Evolutionary conservation across 2,113 vertebrate species (phyloP), one percentile per base, ranked within the genome.

Genomic region (Odobenus rosmarus): DNA sequence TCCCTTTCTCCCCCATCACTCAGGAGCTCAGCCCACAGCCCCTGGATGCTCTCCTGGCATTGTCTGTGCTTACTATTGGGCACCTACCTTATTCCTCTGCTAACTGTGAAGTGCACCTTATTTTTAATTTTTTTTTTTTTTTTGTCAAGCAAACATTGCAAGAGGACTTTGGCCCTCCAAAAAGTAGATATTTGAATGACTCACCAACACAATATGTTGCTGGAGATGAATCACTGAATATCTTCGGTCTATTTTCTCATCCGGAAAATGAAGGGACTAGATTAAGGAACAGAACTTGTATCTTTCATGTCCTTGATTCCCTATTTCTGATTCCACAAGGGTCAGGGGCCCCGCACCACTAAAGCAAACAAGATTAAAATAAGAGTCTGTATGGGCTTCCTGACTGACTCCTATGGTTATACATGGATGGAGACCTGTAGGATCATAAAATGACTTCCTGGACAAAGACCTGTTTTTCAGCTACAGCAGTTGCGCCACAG

Each of bases 41-140:
- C 5, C 31, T 28, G 8, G n/a, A 2, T 12, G 0, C 12, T 23
- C 9, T 13, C 16, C 8, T 1, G 67, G 24, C 1, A 0, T 26
- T 4, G 11, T 15, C 86, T 33, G 5, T 51, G 59, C 42, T 42
- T 26, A 13, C 13, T 26, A 6, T 7, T 10, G 15, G 46, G 4
- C 10, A 5, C 15, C 39, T 39, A 59, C 33, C 24, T 59, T 51
- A 9, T 42, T 51, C 77, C 26, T 51, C 57, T 86, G 64, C 15
- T 18, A 77, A 62, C 16, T 9, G 69, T 39, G 14, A 85, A 64
- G 1, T 4, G 15, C 0, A 15, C 5, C 53, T 67, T 15, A 0
- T 31, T 62, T 87, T 49, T 7, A 33, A 33, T 61, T 36, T 51
- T 39, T 71, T n/a, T n/a, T 67, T 19, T 55, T 61, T 61, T 61